Evolutionary conservation across 2,113 vertebrate genomes (phyloP), one percentile per base, ranked within the genome.

Genomic region (Rhabdornis inornatus): DNA sequence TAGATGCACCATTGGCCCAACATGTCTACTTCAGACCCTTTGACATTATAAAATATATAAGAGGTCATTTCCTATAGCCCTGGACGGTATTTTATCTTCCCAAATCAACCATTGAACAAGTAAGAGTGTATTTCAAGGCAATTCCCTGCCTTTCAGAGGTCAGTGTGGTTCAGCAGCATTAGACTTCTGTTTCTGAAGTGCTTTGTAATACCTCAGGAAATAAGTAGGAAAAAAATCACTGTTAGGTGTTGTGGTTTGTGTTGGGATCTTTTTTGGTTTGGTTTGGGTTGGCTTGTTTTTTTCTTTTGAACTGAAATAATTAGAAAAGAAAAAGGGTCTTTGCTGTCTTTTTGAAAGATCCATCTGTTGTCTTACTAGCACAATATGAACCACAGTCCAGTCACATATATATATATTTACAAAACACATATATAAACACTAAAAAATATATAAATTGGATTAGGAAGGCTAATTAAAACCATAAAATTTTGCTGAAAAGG

Each of bases 141-240:
- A 82, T 89, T 91, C 92, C 52, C 31, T 89, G 69, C 16, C n/a
- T 92, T 87, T 89, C 83, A 84, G 80, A 84, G 81, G 60, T 95
- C 84, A 81, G 14, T 0, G 2, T 53, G 49, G 74, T 79, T 95
- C 89, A 94, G 12, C 37, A 13, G 24, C 44, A 87, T 89, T 82
- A 81, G 17, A 84, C 35, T 81, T 81, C 56, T 77, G 16, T 31
- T 92, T 70, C 64, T 87, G 52, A 85, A 89, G 74, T 61, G 45
- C 77, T 94, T 92, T 95, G 91, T 95, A 94, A 83, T 91, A 89
- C 11, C 30, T 94, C 37, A 85, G 78, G 57, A 94, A 92, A 76
- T 39, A 91, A 95, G 49, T 50, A 84, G 74, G 76, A 87, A 94
- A 40, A 76, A 78, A 89, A 89, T 59, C 72, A 60, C 21, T 87